phyloP scores from a whole-genome alignment of 1,140 invertebrate genomes.

The Anastrepha obliqua region DNA sequence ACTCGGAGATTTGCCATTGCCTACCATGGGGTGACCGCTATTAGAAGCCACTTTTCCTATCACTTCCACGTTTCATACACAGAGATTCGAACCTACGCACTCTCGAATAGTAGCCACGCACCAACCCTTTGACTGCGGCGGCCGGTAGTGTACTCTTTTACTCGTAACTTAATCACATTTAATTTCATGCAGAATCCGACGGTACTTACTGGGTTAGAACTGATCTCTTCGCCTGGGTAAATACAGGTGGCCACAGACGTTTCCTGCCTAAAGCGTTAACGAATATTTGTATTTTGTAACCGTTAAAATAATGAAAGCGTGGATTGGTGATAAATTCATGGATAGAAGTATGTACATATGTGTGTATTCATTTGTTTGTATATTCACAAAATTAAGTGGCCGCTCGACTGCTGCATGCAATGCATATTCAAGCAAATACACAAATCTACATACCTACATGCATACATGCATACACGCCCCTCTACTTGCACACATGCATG shows the following conservation, averaged over 20 bases:
- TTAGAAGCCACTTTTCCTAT: no score
- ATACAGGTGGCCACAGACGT: background rate
- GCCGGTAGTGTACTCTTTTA: no score
- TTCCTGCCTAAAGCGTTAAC: background rate
- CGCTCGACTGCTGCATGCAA: conserved; percentile 34
- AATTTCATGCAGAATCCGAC: background rate
- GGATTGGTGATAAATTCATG: conserved; percentile 32
- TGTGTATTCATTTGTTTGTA: background rate
- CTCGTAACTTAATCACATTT: background rate
- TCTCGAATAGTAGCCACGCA: no score
- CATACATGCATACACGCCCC: background rate
- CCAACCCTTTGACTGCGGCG: no score
- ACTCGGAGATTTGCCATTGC: no score
- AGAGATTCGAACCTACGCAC: no score
- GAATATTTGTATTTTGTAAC: conserved; percentile 10
- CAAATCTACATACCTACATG: background rate
- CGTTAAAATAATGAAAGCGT: conserved; percentile 29
- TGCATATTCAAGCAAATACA: conserved; percentile 33
- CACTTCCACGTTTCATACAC: no score
- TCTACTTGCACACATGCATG: no score
- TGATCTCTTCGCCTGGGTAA: conserved; percentile 18
- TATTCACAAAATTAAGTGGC: conserved; percentile 1
- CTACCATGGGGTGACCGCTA: no score
- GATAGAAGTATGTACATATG: background rate
- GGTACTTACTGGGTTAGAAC: conserved; percentile 30